phyloP scores from a whole-genome alignment of 1,140 invertebrate genomes.

The Subanguina moxae region DNA sequence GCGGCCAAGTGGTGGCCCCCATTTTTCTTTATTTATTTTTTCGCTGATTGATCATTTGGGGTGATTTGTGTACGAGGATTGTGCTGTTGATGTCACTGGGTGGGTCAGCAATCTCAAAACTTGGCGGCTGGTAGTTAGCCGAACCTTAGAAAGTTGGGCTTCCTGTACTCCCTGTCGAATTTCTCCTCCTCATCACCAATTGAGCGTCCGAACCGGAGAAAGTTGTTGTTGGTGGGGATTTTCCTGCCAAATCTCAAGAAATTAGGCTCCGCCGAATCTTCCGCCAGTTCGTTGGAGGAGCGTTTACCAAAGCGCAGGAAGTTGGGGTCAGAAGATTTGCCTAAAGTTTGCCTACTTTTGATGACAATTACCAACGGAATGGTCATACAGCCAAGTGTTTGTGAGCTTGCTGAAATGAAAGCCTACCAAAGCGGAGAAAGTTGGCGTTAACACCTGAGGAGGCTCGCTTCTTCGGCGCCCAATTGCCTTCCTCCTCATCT shows the following conservation, averaged over 20 bases:
- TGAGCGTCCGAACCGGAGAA: constrained; percentile 44
- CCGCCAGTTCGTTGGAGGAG: constrained; percentile 10
- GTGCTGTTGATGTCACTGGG: no score
- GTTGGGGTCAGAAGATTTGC: constrained; percentile 41
- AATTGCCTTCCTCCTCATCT: not conserved
- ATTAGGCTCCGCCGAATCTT: constrained; percentile 43
- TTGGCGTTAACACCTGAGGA: constrained; percentile 43
- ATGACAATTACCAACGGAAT: no score
- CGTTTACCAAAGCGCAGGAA: constrained; percentile 46
- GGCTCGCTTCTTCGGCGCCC: constrained; percentile 7
- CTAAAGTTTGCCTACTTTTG: not conserved
- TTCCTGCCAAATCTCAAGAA: constrained; percentile 50
- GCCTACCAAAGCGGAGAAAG: constrained; percentile 48
- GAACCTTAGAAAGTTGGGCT: constrained; percentile 50
- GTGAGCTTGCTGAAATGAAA: not conserved
- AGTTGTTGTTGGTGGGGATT: constrained; percentile 34
- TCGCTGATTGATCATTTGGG: no score
- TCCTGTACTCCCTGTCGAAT: constrained; percentile 47
- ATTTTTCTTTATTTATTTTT: no score
- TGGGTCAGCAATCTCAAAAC: no score
- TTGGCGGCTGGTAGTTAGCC: constrained; percentile 26
- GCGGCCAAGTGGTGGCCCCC: no score
- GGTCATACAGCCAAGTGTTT: not conserved
- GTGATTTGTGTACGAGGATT: no score
- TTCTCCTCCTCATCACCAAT: constrained; percentile 21